Percentiles rank a stretch among this genome's conserved stretches.
phyloP scores from a whole-genome alignment of 2,113 vertebrate species.

The Tachysurus fulvidraco region DNA sequence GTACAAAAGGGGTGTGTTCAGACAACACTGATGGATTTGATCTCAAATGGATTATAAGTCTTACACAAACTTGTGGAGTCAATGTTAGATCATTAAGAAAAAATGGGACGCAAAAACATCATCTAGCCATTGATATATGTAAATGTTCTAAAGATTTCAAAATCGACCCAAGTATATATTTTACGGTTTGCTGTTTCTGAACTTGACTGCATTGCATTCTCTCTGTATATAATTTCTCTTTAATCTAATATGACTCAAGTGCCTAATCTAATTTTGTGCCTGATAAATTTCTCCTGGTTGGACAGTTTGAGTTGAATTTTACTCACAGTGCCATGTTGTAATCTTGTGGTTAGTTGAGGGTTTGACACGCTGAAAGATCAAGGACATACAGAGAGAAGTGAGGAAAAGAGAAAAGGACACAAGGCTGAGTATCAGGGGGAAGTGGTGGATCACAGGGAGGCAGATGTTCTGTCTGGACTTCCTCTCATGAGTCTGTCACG shows the following conservation, averaged over 20 bases:
- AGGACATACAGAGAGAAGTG: slow-evolving; percentile 18
- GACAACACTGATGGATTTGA: background rate
- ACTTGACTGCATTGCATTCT: background rate
- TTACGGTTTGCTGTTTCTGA: background rate
- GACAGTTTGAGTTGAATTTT: background rate
- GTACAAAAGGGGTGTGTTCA: background rate
- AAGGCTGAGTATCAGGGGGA: background rate
- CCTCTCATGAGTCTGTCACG: slow-evolving; percentile 51
- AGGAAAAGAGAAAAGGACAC: slow-evolving; percentile 30
- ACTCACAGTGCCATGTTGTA: background rate
- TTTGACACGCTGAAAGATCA: slow-evolving; percentile 15
- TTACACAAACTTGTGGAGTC: background rate
- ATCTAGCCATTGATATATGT: too few species aligned
- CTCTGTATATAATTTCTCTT: background rate
- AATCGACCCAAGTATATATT: background rate
- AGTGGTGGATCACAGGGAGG: slow-evolving; percentile 25
- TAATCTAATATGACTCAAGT: background rate
- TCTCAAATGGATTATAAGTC: background rate
- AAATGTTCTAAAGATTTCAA: too few species aligned
- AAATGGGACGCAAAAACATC: background rate
- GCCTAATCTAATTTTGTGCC: background rate
- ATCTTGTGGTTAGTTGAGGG: slow-evolving; percentile 31
- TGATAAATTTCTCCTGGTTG: background rate
- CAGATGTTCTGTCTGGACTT: slow-evolving; percentile 52
- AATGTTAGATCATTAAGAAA: background rate